Percentiles rank a stretch among this genome's conserved stretches.
Conservation (phyloP, 2,113 vertebrate genomes). For the Ictalurus punctatus region DNA sequence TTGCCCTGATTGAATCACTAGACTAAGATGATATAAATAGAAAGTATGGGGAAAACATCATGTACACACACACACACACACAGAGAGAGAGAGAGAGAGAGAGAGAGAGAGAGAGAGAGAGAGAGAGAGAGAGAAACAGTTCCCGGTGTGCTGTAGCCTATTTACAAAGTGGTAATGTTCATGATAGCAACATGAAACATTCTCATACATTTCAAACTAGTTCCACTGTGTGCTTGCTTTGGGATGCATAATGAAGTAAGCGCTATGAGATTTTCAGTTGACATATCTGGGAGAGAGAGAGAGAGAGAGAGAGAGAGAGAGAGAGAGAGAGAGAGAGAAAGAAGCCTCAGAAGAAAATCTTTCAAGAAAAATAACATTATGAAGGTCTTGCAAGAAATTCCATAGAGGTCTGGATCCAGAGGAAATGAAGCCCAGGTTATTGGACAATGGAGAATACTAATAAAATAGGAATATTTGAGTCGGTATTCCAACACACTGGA, state of each 20-base stretch:
- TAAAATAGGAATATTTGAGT: neutral
- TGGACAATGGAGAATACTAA: neutral
- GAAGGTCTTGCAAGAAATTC: neutral
- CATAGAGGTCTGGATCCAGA: neutral
- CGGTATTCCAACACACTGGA: neutral
- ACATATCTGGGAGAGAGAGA: neutral
- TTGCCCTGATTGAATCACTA: slow-evolving; percentile 66
- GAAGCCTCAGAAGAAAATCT: neutral
- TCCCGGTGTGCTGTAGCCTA: slow-evolving; percentile 54
- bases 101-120: neutral
- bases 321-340: neutral
- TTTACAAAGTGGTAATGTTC: slow-evolving; percentile 20
- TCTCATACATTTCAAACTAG: slow-evolving; percentile 5
- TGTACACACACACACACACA: neutral
- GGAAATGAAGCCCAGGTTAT: neutral
- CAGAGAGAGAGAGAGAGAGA: too few species aligned
- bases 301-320: neutral
- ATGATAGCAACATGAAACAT: slow-evolving; percentile 32
- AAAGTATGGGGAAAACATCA: slow-evolving; percentile 40
- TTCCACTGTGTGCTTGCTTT: neutral
- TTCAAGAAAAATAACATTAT: neutral
- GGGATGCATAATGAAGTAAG: neutral
- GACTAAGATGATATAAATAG: slow-evolving; percentile 64
- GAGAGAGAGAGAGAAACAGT: neutral
- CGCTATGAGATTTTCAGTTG: neutral